These are phyloP conservation scores for Alcedo quadribrachys DNA, from an alignment of 2,797 vertebrate species.

Conservation along the genomic window DNA sequence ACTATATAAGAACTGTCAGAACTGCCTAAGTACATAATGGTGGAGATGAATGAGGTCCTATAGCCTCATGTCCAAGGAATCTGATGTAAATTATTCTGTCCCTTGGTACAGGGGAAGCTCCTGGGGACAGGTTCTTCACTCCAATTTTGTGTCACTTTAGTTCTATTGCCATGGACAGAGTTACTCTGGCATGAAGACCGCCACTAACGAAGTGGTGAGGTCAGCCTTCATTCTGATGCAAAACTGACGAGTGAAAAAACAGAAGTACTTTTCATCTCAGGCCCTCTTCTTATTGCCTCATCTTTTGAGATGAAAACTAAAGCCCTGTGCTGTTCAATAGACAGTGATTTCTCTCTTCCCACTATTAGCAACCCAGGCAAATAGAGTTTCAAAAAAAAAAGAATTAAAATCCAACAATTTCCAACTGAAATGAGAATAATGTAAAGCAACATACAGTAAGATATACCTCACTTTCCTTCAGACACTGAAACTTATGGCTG, in stretches of 20 bases:
- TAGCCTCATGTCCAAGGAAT: not conserved
- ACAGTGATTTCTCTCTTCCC: fast-evolving
- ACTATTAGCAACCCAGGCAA: not conserved
- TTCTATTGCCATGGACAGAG: not conserved
- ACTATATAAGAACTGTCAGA: not conserved
- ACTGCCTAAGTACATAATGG: not conserved
- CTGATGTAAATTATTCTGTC: not conserved
- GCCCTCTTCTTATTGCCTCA: not conserved
- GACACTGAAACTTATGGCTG: not conserved
- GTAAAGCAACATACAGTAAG: not conserved
- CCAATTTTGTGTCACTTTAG: not conserved
- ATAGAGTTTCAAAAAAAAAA: not conserved
- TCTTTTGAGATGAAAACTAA: not conserved
- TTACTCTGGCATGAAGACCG: not conserved
- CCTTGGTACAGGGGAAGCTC: not conserved
- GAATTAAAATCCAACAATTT: not conserved
- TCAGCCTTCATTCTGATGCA: not conserved
- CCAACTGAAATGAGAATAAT: not conserved
- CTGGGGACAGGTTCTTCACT: not conserved
- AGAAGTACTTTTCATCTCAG: not conserved
- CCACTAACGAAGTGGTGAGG: not conserved
- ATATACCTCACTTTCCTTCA: not conserved
- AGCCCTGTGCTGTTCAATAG: not conserved
- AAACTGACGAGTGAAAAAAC: not conserved
- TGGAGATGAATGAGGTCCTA: not conserved